Conservation (phyloP, 2,113 vertebrate species). For the Stegastes partitus region DNA sequence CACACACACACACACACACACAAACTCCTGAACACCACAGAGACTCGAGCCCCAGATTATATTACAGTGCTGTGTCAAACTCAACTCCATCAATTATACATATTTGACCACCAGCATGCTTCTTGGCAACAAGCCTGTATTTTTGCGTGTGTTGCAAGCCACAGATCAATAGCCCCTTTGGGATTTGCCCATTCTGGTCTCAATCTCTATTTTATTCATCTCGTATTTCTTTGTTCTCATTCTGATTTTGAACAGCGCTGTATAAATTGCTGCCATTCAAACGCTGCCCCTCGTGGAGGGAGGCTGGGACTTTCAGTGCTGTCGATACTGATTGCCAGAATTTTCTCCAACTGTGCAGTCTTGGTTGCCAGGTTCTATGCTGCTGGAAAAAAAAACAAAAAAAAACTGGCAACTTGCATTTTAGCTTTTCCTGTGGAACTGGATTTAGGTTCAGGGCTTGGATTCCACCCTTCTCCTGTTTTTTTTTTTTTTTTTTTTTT, state of each 20-base stretch:
- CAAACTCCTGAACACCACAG: constrained; percentile 27
- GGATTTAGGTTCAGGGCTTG: background rate
- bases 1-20: constrained; percentile 8
- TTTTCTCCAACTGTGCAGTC: constrained; percentile 26
- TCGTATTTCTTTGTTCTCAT: constrained; percentile 31
- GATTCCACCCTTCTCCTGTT: background rate
- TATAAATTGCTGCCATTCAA: constrained; percentile 38
- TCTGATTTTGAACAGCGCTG: constrained; percentile 40
- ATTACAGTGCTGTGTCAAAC: constrained; percentile 73
- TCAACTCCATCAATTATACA: constrained; percentile 78
- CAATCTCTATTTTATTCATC: constrained; percentile 43
- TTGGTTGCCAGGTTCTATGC: background rate
- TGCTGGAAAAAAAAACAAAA: no score
- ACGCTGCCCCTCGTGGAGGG: constrained; percentile 9
- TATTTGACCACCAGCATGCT: constrained; percentile 66
- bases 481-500: constrained; percentile 1
- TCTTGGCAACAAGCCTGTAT: constrained; percentile 51
- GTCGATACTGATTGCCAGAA: constrained; percentile 3
- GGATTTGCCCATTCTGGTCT: constrained; percentile 42
- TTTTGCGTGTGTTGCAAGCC: constrained; percentile 35
- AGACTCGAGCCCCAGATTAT: constrained; percentile 69
- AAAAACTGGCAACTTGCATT: constrained; percentile 5
- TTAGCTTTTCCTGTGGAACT: constrained; percentile 5
- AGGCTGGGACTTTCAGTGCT: background rate
- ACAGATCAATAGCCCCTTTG: constrained; percentile 68